These are phyloP conservation scores for Germaria angustata DNA, from an alignment of 2,888 invertebrate species.

Conservation along the genomic window DNA sequence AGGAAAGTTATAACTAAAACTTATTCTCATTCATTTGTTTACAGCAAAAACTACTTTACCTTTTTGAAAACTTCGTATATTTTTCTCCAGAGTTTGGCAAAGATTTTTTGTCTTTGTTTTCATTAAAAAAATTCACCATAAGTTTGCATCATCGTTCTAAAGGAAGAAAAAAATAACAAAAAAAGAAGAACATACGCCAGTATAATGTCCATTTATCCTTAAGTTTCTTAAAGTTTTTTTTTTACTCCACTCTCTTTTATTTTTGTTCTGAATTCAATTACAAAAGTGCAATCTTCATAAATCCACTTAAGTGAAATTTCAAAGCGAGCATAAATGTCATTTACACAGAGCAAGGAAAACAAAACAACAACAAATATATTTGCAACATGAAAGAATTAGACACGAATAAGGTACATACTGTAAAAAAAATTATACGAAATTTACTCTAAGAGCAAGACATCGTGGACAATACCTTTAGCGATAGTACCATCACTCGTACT, in stretches of 20 bases:
- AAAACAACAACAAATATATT: constrained; percentile 39
- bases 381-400: constrained; percentile 25
- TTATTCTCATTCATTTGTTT: constrained; percentile 32
- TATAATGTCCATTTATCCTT: constrained; percentile 57
- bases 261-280: constrained; percentile 68
- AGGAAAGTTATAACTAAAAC: constrained; percentile 30
- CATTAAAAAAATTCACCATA: constrained; percentile 30
- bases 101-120: constrained; percentile 20
- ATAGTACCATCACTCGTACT: not conserved
- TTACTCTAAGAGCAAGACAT: not conserved
- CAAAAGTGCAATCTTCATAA: constrained; percentile 70
- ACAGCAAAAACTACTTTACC: constrained; percentile 51
- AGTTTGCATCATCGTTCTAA: constrained; percentile 46
- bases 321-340: constrained; percentile 70
- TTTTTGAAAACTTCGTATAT: constrained; percentile 32
- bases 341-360: constrained; percentile 59
- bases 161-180: constrained; percentile 11
- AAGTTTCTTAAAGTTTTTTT: not conserved
- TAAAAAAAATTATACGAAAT: constrained; percentile 41
- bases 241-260: not conserved
- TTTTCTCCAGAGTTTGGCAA: not conserved
- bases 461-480: not conserved
- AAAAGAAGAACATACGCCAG: constrained; percentile 16
- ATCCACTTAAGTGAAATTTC: constrained; percentile 70
- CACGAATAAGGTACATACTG: constrained; percentile 23